Percentiles rank a stretch among this genome's conserved stretches.
phyloP scores from a whole-genome alignment of 2,888 invertebrate genomes.

The Lepidochrysops patricia region DNA sequence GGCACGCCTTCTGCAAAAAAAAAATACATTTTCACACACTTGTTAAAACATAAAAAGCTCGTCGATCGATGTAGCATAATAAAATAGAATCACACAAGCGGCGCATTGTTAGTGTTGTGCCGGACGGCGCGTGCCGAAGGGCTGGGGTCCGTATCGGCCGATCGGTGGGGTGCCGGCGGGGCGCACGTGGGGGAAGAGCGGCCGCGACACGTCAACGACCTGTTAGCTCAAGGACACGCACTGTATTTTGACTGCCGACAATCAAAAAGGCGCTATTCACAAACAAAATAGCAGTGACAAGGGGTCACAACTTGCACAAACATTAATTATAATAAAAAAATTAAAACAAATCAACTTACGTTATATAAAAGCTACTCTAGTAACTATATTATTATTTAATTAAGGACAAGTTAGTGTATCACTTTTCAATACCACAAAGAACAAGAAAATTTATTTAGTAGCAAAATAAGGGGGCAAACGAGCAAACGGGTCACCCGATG shows the following conservation, averaged over 20 bases:
- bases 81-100: not conserved
- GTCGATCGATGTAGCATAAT: not conserved
- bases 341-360: no score
- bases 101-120: not conserved
- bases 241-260: not conserved
- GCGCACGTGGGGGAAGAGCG: conserved; percentile 36
- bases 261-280: not conserved
- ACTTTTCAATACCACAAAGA: no score
- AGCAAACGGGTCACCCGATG: not conserved
- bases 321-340: not conserved
- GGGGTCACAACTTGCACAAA: not conserved
- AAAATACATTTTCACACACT: not conserved
- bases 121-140: conserved; percentile 35
- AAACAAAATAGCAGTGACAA: not conserved
- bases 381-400: no score
- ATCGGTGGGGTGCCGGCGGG: conserved; percentile 35
- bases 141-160: conserved; percentile 33
- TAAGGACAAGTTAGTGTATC: no score
- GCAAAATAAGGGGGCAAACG: no score
- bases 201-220: conserved; percentile 11
- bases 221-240: conserved; percentile 11
- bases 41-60: not conserved
- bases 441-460: no score
- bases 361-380: no score
- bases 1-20: not conserved